Evolutionary conservation across 2,113 vertebrate species (phyloP).

Genomic region (Anas platyrhynchos): DNA sequence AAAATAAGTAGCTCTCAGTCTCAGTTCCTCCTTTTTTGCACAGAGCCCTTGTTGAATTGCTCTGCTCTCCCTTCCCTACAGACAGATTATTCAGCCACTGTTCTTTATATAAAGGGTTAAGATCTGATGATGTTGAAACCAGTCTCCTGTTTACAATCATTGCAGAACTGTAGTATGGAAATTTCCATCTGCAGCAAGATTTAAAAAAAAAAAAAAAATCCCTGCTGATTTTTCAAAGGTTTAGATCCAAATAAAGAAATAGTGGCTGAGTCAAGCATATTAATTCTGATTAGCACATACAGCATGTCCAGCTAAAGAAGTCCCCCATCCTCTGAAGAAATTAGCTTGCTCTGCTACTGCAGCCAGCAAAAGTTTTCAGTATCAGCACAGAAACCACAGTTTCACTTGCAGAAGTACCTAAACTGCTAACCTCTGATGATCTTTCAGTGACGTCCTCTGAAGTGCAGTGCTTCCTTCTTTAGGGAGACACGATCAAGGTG

Average conservation of each 20-base stretch:
- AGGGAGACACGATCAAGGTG: neutral
- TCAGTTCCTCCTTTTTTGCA: slow-evolving; percentile 52
- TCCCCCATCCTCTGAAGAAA: neutral
- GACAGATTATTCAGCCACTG: neutral
- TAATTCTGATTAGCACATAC: slow-evolving; percentile 26
- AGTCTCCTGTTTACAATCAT: slow-evolving; percentile 33
- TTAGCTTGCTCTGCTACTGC: neutral
- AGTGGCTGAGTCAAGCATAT: neutral
- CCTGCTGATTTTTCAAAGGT: slow-evolving; percentile 1
- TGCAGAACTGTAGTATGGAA: slow-evolving; percentile 63
- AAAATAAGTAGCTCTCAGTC: neutral
- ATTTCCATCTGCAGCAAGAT: slow-evolving; percentile 52
- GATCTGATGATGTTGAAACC: slow-evolving; percentile 48
- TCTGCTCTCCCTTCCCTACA: neutral
- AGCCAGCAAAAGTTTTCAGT: neutral
- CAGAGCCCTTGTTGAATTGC: neutral
- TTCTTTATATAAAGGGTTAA: slow-evolving; percentile 35
- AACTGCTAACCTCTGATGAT: neutral
- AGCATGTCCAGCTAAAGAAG: slow-evolving; percentile 8
- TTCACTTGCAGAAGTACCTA: neutral
- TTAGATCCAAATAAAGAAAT: slow-evolving; percentile 20
- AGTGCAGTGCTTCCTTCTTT: neutral
- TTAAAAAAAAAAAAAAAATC: neutral
- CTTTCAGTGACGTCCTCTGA: neutral
- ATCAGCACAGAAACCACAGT: neutral